Base-by-base conservation (phyloP, 23 tunicate species). In the Oikopleura vanhoeffeni region DNA sequence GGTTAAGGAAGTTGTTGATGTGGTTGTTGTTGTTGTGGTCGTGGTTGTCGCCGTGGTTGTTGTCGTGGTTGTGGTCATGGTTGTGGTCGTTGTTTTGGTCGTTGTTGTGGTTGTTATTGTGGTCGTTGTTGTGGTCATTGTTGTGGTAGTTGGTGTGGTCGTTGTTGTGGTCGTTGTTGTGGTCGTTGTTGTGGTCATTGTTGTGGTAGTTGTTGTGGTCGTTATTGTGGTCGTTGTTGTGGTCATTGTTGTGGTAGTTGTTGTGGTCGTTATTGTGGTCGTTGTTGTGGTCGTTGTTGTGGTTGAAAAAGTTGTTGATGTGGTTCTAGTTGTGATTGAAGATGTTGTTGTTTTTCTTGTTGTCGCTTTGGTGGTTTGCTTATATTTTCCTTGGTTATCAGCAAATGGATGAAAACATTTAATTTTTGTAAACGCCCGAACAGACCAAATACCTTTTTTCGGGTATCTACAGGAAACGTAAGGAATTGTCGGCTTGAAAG, bases 281-380 rank as follows among this genome's bases (percentile, higher is more conserved):
- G 24, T 49, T 49, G 64, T 49, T 49, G 64, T 49, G 13, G 64
- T 49, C 13, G 64, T 49, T 24, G 13, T 49, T 13, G 64, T 49
- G 13, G 64, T 49, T 49, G 64, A 8, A 24, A 24, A 8, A 49
- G 64, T 49, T 24, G 64, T 49, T 13, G 64, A 8, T 49, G 64
- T 49, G 13, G 64, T 49, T 49, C 18, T 49, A 49, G 64, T 49
- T 8, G 64, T 8, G 13, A 49, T 13, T 49, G 64, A 8, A 49
- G 64, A 49, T 49, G 64, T 49, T 49, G 64, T 49, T 49, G 64
- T 49, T n/a, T n/a, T n/a, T n/a, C n/a, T n/a, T n/a, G n/a, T n/a
- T n/a, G n/a, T n/a, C n/a, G n/a, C n/a, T n/a, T n/a, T n/a, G n/a
- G n/a, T n/a, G n/a, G n/a, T n/a, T n/a, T n/a, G n/a, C n/a, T n/a